A percentile compares a stretch with the other conserved stretches of the same genome.
phyloP scores from a whole-genome alignment of 2,113 vertebrate genomes.

The Lipotes vexillifer region DNA sequence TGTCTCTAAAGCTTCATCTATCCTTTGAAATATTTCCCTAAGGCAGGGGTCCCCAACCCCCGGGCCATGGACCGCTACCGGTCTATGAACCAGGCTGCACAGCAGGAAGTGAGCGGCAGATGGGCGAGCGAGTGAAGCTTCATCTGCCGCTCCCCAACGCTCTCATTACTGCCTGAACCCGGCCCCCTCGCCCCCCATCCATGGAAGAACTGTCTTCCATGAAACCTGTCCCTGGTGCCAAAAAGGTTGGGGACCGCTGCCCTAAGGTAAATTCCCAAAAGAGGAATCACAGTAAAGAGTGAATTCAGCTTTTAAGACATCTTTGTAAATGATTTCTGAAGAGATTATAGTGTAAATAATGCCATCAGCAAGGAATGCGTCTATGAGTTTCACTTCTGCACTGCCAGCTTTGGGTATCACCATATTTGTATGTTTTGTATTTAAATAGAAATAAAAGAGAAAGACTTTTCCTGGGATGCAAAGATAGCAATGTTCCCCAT shows the following conservation, averaged over 20 bases:
- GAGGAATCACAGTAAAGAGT: background rate
- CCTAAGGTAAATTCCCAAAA: background rate
- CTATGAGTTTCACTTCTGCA: background rate
- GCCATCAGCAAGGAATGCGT: background rate
- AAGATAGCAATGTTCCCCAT: background rate
- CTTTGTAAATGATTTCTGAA: background rate
- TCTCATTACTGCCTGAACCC: no score
- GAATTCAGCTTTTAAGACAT: background rate
- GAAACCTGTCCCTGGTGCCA: no score
- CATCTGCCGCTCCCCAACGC: no score
- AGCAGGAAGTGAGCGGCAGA: no score
- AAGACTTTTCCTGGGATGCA: background rate
- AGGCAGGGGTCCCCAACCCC: background rate
- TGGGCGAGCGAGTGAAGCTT: no score
- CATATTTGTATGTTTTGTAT: slow-evolving; percentile 17
- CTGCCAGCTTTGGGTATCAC: background rate
- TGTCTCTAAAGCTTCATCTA: background rate
- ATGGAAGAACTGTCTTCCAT: no score
- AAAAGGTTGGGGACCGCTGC: no score
- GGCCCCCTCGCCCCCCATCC: no score
- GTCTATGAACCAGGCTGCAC: no score
- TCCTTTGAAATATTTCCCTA: background rate
- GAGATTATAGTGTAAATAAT: background rate
- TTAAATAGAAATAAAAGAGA: background rate
- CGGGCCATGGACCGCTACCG: no score